phyloP scores from a whole-genome alignment of 1,140 invertebrate species.

The Tetraneura akinire region DNA sequence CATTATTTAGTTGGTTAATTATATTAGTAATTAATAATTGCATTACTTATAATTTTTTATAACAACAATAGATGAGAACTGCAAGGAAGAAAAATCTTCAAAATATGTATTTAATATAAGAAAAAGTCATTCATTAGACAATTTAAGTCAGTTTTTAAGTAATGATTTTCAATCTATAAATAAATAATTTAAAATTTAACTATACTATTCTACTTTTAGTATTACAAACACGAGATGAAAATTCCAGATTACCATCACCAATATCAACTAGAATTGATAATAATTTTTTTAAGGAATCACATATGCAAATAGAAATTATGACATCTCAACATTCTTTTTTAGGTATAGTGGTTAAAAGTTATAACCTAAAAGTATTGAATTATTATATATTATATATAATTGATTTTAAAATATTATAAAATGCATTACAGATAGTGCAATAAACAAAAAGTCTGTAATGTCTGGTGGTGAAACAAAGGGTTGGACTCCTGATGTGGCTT shows the following conservation, averaged over 20 bases:
- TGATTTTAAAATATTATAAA: background rate
- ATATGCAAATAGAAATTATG: constrained; percentile 83
- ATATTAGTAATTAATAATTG: background rate
- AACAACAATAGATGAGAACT: constrained; percentile 20
- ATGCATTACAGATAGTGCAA: constrained; percentile 27
- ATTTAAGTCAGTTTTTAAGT: constrained; percentile 43
- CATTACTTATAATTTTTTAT: background rate
- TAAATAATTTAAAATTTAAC: background rate
- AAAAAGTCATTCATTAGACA: constrained; percentile 47
- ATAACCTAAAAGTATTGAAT: background rate
- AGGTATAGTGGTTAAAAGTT: constrained; percentile 60
- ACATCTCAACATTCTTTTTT: constrained; percentile 69
- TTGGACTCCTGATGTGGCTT: constrained; percentile 93
- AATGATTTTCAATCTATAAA: background rate
- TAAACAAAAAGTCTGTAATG: constrained; percentile 65
- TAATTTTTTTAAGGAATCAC: constrained; percentile 87
- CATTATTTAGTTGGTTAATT: background rate
- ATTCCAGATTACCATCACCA: constrained; percentile 75
- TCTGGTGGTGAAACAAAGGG: constrained; percentile 84
- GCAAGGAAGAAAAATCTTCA: constrained; percentile 33
- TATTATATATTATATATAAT: background rate
- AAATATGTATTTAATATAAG: constrained; percentile 29
- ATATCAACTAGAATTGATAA: constrained; percentile 86
- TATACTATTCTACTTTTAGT: background rate
- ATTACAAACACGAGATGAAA: background rate